Conservation (phyloP, 2,797 vertebrate genomes). For the Petrocephalus sullivani region DNA sequence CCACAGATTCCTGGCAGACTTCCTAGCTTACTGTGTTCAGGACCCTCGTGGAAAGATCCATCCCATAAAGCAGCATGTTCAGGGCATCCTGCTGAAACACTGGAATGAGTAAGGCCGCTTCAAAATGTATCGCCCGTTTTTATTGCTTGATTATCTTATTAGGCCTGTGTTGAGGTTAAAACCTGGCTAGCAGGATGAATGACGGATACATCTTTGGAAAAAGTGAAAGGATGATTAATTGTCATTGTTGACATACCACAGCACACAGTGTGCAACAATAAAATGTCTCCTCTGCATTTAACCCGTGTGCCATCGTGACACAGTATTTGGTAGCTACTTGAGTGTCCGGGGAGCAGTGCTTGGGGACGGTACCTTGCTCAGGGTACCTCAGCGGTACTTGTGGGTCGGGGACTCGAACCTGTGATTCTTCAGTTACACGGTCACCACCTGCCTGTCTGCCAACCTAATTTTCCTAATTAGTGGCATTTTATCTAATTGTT, state of each 20-base stretch:
- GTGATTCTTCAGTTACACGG: no score
- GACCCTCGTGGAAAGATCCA: neutral
- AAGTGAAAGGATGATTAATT: no score
- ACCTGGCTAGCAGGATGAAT: neutral
- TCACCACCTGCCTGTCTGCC: no score
- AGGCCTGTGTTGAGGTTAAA: neutral
- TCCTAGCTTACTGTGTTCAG: constrained; percentile 10
- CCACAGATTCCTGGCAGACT: constrained; percentile 4
- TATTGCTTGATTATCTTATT: neutral
- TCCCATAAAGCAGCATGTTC: neutral
- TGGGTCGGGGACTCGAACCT: no score
- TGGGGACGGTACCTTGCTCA: no score
- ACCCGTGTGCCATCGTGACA: no score
- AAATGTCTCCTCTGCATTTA: no score
- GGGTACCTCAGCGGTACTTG: no score
- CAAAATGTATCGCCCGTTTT: neutral
- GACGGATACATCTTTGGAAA: neutral
- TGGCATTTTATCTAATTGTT: neutral
- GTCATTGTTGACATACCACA: no score
- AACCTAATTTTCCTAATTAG: neutral
- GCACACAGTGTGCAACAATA: no score
- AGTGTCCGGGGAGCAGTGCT: no score
- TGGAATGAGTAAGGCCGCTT: constrained; percentile 20
- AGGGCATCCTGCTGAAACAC: neutral
- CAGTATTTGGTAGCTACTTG: no score